A percentile compares a stretch with the other conserved stretches of the same genome.
phyloP scores from a whole-genome alignment of 2,113 vertebrate genomes.

The Lasiurus borealis region DNA sequence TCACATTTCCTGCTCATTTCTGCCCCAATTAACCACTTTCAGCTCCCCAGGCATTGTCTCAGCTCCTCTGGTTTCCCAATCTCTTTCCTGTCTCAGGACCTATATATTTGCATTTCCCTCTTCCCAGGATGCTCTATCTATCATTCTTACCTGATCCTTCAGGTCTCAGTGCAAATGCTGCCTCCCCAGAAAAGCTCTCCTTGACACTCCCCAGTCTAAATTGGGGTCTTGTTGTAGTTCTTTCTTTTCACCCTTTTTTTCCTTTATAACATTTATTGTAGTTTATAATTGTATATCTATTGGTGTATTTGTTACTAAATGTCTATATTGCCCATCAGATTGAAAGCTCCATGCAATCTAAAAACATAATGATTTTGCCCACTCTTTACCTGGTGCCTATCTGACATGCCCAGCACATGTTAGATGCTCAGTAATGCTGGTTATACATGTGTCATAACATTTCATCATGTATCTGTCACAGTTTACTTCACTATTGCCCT shows the following conservation, averaged over 20 bases:
- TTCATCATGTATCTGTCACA: not conserved
- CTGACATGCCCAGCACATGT: not conserved
- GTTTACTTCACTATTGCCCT: not conserved
- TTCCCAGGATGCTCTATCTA: not conserved
- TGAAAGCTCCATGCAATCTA: not conserved
- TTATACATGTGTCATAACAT: not conserved
- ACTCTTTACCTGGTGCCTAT: not conserved
- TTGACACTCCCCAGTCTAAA: not conserved
- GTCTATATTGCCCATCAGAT: not conserved
- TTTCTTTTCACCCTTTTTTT: not conserved
- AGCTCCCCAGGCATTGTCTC: not conserved
- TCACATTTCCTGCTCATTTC: not conserved
- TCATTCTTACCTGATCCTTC: not conserved
- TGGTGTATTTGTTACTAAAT: not conserved
- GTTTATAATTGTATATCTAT: not conserved
- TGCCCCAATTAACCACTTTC: not conserved
- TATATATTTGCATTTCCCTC: not conserved
- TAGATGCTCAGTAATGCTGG: not conserved
- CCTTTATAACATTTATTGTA: not conserved
- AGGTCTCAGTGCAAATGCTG: not conserved
- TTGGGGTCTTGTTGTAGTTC: not conserved
- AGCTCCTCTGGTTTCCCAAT: not conserved
- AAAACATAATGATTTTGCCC: not conserved
- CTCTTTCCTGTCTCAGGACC: not conserved
- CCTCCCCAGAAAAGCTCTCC: not conserved